phyloP scores from a whole-genome alignment of 2,113 vertebrate genomes.

The Falco punctatus region DNA sequence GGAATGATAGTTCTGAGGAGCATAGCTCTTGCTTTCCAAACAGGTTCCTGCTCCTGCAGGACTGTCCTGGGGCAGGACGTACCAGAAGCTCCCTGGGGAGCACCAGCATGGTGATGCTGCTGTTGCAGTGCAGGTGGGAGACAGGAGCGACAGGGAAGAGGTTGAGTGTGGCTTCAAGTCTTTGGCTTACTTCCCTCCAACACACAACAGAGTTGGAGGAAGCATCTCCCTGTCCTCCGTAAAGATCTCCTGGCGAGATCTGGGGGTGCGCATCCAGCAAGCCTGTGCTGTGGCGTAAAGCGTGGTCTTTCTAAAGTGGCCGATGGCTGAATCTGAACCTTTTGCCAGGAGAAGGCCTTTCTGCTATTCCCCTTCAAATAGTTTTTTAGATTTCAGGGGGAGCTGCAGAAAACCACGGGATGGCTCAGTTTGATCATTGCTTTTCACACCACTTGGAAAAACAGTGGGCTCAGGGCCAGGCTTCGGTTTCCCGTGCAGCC shows the following conservation, averaged over 20 bases:
- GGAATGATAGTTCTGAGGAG: background rate
- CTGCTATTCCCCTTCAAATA: background rate
- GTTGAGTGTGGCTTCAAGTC: background rate
- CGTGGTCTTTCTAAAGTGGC: background rate
- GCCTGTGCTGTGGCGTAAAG: fast-evolving
- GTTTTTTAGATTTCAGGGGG: background rate
- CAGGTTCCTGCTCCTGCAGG: background rate
- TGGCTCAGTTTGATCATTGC: background rate
- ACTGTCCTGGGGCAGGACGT: background rate
- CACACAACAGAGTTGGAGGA: background rate
- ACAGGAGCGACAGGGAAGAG: background rate
- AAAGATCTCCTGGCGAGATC: background rate
- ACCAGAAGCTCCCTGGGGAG: fast-evolving
- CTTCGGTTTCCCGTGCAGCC: fast-evolving
- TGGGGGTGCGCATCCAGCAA: background rate
- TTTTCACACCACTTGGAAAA: background rate
- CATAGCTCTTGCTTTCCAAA: background rate
- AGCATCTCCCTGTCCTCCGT: background rate
- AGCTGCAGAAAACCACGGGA: background rate
- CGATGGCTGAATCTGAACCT: background rate
- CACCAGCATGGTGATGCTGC: background rate
- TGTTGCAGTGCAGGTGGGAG: fast-evolving
- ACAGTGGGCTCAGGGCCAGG: background rate
- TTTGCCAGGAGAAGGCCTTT: background rate
- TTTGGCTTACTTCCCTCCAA: background rate